These are phyloP conservation scores for Nannobrachium achirus DNA, from an alignment of 2,113 vertebrate species.

Conservation along the genomic window DNA sequence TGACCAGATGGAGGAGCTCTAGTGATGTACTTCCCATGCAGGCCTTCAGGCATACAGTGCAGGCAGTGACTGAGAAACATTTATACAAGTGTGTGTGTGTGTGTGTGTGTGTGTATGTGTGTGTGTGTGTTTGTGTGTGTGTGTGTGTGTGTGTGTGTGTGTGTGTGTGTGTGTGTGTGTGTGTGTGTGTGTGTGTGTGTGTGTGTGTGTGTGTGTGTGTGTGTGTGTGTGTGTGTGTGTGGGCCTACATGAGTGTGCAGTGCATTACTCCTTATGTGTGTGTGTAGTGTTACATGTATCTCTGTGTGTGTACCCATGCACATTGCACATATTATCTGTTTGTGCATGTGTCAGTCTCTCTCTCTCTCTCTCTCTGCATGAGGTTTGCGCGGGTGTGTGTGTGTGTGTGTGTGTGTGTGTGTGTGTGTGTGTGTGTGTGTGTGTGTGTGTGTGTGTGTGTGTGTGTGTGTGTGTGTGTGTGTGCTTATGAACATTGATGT, in stretches of 20 bases:
- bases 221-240: neutral
- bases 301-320: no score
- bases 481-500: no score
- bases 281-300: no score
- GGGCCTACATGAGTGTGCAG: neutral
- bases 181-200: neutral
- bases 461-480: no score
- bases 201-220: conserved; percentile 3
- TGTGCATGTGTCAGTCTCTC: no score
- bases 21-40: conserved; percentile 68
- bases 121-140: conserved; percentile 21
- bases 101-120: neutral
- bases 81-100: neutral
- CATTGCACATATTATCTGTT: no score
- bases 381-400: neutral
- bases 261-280: neutral
- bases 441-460: no score
- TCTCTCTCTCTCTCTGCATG: neutral
- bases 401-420: neutral
- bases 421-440: no score
- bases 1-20: conserved; percentile 76
- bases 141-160: conserved; percentile 9
- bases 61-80: conserved; percentile 10
- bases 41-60: no score
- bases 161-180: conserved; percentile 18